A percentile compares a stretch with the other conserved stretches of the same genome.
phyloP scores from a whole-genome alignment of 2,888 invertebrate species.

The Eulithis prunata region DNA sequence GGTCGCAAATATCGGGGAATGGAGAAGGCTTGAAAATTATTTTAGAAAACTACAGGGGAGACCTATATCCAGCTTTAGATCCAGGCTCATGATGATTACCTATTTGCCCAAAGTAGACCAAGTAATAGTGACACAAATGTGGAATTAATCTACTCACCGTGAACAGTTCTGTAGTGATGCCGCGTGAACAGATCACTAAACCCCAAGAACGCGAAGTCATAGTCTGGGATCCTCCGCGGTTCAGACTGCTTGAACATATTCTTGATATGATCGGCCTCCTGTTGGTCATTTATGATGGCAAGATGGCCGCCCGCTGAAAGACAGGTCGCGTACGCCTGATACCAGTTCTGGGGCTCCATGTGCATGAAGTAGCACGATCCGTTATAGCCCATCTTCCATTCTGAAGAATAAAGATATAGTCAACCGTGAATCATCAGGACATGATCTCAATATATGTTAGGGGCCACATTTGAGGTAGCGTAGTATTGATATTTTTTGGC shows the following conservation, averaged over 20 bases:
- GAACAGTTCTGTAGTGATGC: slow-evolving; percentile 58
- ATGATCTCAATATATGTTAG: too few species aligned
- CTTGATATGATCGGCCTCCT: slow-evolving; percentile 53
- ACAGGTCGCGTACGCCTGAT: slow-evolving; percentile 56
- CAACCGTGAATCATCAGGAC: neutral
- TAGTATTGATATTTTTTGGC: too few species aligned
- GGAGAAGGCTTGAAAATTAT: too few species aligned
- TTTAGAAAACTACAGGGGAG: too few species aligned
- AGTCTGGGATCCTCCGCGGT: slow-evolving; percentile 48
- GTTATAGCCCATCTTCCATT: slow-evolving; percentile 53
- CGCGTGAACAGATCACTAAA: slow-evolving; percentile 56
- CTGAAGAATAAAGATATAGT: slow-evolving; percentile 35
- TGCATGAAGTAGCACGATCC: slow-evolving; percentile 54
- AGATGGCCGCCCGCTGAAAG: slow-evolving; percentile 57
- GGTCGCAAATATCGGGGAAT: too few species aligned
- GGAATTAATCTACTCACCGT: slow-evolving; percentile 44
- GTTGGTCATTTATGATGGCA: slow-evolving; percentile 48
- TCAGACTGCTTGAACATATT: slow-evolving; percentile 50
- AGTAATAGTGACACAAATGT: too few species aligned
- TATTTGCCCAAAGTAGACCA: too few species aligned
- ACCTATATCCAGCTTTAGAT: too few species aligned
- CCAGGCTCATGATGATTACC: too few species aligned
- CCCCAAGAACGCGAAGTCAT: slow-evolving; percentile 57
- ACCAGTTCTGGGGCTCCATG: slow-evolving; percentile 57
- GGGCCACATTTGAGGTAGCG: too few species aligned